A percentile compares a stretch with the other conserved stretches of the same genome.
phyloP scores from a whole-genome alignment of 35 echinoderm and acorn worm genomes.

The Ptychodera flava region DNA sequence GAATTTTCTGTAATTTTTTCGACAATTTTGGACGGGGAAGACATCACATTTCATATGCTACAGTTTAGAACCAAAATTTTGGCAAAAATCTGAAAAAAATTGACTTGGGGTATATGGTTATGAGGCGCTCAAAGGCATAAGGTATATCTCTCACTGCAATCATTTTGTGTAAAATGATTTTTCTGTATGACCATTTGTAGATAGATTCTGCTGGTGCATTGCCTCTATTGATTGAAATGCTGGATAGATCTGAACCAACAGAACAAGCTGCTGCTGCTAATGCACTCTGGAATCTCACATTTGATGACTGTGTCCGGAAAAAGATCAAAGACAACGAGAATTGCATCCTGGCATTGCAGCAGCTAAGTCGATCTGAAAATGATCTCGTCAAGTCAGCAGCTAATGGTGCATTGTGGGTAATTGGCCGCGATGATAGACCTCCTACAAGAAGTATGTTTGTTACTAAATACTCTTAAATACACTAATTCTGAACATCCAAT shows the following conservation, averaged over 20 bases:
- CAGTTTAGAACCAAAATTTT: too few relatives aligned
- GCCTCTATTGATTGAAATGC: slow-evolving; percentile 62
- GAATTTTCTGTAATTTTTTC: too few relatives aligned
- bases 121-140: too few relatives aligned
- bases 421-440: slow-evolving; percentile 6
- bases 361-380: slow-evolving; percentile 17
- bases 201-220: slow-evolving; percentile 67
- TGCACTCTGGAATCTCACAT: slow-evolving; percentile 86
- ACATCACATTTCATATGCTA: too few relatives aligned
- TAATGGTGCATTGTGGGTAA: slow-evolving; percentile 89
- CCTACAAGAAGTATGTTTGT: slow-evolving; percentile 1
- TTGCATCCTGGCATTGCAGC: slow-evolving; percentile 37
- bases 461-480: neutral
- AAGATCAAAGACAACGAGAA: slow-evolving; percentile 34
- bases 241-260: slow-evolving; percentile 16
- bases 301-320: slow-evolving; percentile 54
- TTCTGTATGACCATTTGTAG: too few relatives aligned
- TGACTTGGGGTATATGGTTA: too few relatives aligned
- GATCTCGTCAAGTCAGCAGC: slow-evolving; percentile 56
- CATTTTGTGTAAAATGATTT: too few relatives aligned
- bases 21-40: too few relatives aligned
- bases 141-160: too few relatives aligned
- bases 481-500: too few relatives aligned
- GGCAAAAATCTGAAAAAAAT: too few relatives aligned
- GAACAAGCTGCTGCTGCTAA: slow-evolving; percentile 71